Conservation (phyloP, 2,888 invertebrate genomes). For the Physocephala rufipes region DNA sequence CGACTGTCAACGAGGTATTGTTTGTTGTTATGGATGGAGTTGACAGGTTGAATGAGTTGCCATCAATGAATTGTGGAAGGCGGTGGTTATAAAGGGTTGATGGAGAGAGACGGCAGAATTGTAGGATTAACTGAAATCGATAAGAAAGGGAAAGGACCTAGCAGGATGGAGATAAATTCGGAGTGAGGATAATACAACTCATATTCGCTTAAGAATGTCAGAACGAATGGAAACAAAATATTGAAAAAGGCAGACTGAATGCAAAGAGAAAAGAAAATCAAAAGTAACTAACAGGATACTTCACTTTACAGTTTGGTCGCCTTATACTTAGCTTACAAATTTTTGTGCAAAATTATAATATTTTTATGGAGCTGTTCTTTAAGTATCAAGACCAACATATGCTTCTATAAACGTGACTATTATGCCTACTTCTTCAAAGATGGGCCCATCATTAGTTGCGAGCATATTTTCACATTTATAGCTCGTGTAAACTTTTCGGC, state of each 20-base stretch:
- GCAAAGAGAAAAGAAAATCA: background rate
- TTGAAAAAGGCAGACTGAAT: background rate
- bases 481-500: too few species aligned
- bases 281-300: too few species aligned
- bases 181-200: slow-evolving; percentile 17
- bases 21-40: background rate
- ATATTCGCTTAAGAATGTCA: slow-evolving; percentile 23
- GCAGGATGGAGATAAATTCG: too few species aligned
- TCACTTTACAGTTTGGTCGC: too few species aligned
- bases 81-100: background rate
- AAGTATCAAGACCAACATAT: slow-evolving; percentile 24
- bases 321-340: too few species aligned
- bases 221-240: background rate
- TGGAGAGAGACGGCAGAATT: background rate
- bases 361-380: slow-evolving; percentile 1
- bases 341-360: too few species aligned
- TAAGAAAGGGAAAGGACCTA: too few species aligned
- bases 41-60: background rate
- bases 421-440: background rate
- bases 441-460: too few species aligned
- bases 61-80: background rate
- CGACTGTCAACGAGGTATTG: slow-evolving; percentile 40
- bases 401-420: slow-evolving; percentile 8
- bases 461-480: too few species aligned
- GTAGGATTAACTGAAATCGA: background rate